These are phyloP conservation scores for Dicrurus megarhynchus DNA, from an alignment of 2,113 vertebrate genomes.

Conservation along the genomic window DNA sequence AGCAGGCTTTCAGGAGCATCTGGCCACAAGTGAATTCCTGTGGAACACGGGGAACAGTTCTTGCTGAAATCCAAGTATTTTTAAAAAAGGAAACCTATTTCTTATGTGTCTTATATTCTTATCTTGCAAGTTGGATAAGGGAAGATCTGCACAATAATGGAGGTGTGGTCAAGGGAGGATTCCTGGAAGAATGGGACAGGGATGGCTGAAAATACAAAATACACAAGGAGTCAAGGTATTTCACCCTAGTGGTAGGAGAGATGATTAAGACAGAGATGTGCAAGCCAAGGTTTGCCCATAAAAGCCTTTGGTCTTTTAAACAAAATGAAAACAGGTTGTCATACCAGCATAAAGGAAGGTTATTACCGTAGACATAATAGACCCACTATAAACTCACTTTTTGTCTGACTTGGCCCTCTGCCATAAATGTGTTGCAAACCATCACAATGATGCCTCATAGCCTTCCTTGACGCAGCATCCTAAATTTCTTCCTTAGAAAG, in stretches of 20 bases:
- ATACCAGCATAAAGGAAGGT: background rate
- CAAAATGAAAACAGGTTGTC: background rate
- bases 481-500: background rate
- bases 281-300: background rate
- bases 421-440: background rate
- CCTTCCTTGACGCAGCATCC: background rate
- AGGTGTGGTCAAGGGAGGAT: background rate
- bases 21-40: background rate
- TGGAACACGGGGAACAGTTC: background rate
- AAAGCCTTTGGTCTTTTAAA: background rate
- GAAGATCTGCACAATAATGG: background rate
- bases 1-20: background rate
- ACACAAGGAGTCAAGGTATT: background rate
- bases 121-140: background rate
- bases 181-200: background rate
- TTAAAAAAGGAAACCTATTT: background rate
- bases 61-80: background rate
- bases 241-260: background rate
- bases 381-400: background rate
- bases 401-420: background rate
- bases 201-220: background rate
- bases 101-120: background rate
- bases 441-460: background rate
- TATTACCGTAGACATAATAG: background rate
- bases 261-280: background rate